phyloP scores from a whole-genome alignment of 2,113 vertebrate species.

The Eretmodus cyanostictus region DNA sequence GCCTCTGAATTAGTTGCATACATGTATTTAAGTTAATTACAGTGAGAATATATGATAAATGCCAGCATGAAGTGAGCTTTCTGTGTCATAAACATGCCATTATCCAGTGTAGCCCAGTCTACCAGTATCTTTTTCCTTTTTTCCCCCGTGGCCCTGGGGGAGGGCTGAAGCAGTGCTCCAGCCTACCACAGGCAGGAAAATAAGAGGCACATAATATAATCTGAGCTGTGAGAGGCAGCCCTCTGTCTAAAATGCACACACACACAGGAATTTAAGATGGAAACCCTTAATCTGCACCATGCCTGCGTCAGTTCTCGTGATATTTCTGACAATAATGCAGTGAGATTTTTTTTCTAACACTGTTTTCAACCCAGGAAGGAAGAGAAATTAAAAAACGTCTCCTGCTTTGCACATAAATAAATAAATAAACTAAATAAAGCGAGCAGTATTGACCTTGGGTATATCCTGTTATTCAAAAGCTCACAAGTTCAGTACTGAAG shows the following conservation, averaged over 20 bases:
- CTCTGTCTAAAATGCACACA: background rate
- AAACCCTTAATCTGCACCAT: conserved; percentile 49
- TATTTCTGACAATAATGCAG: conserved; percentile 46
- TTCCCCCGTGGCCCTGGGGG: background rate
- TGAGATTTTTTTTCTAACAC: background rate
- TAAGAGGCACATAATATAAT: conserved; percentile 60
- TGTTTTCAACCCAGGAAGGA: background rate
- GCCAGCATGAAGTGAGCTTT: background rate
- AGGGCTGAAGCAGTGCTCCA: conserved; percentile 26
- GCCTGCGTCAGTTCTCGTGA: conserved; percentile 57
- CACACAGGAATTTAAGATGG: conserved; percentile 56
- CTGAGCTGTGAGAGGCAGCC: conserved; percentile 33
- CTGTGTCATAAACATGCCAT: conserved; percentile 15
- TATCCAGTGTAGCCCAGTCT: conserved; percentile 9
- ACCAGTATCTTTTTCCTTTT: background rate
- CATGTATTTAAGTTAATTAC: background rate
- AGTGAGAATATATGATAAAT: background rate
- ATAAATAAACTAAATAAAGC: conserved; percentile 15
- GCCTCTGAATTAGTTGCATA: background rate
- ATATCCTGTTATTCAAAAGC: conserved; percentile 54
- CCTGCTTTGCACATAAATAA: conserved; percentile 8
- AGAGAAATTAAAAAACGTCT: background rate
- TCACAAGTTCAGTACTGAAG: conserved; percentile 15
- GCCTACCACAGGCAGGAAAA: conserved; percentile 59
- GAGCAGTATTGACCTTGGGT: conserved; percentile 49